A percentile compares a stretch with the other conserved stretches of the same genome.
Evolutionary conservation across 2,888 invertebrate genomes (phyloP).

Genomic region (Ceriagrion tenellum): DNA sequence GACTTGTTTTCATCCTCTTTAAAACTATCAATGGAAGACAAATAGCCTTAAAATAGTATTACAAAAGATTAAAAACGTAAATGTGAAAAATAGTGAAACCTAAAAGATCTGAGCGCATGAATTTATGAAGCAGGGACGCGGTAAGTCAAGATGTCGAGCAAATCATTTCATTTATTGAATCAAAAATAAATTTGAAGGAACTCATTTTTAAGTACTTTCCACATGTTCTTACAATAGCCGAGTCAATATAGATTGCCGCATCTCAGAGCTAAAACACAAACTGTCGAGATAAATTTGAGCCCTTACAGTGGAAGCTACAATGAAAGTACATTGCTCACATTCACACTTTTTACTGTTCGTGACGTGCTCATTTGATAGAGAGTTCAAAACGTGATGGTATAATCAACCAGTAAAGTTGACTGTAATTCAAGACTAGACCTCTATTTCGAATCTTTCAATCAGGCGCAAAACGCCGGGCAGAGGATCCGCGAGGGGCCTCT

Average conservation of each 20-base stretch:
- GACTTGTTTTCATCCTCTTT: too few species aligned
- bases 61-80: too few species aligned
- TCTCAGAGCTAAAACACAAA: not conserved
- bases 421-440: not conserved
- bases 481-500: too few species aligned
- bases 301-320: not conserved
- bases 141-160: not conserved
- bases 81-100: too few species aligned
- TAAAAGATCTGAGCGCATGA: too few species aligned
- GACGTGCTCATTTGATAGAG: not conserved
- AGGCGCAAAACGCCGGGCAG: not conserved
- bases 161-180: too few species aligned
- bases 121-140: too few species aligned
- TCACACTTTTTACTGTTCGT: not conserved
- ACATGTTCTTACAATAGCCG: not conserved
- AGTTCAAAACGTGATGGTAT: not conserved
- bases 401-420: not conserved
- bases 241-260: not conserved
- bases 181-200: too few species aligned
- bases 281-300: not conserved
- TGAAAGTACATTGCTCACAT: not conserved
- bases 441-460: not conserved
- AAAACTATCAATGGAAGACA: too few species aligned
- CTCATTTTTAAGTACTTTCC: too few species aligned
- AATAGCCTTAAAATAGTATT: too few species aligned